A percentile compares a stretch with the other conserved stretches of the same genome.
These are phyloP conservation scores for Chrysodeixis includens DNA, from an alignment of 2,888 invertebrate species.

Conservation along the genomic window DNA sequence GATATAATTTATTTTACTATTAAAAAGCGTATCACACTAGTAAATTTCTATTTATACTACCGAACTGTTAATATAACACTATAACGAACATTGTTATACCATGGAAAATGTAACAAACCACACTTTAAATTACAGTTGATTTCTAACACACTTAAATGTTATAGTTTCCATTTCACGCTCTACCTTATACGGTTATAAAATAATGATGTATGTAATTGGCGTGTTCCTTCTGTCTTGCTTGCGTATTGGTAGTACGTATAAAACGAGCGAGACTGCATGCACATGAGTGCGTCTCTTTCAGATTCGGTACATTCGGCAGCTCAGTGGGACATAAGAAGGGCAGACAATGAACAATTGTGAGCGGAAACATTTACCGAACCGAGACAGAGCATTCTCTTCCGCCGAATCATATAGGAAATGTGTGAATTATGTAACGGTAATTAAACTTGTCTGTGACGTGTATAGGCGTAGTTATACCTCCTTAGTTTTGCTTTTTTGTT, in stretches of 20 bases:
- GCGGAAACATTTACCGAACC: conserved; percentile 60
- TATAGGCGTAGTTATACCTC: not conserved
- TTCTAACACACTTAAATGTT: too few species aligned
- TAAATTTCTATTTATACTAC: too few species aligned
- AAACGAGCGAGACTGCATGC: conserved; percentile 46
- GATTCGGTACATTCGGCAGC: conserved; percentile 40
- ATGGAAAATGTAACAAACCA: too few species aligned
- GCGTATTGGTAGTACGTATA: conserved; percentile 30
- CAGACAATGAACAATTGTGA: conserved; percentile 62
- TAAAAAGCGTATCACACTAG: too few species aligned
- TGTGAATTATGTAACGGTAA: conserved; percentile 29
- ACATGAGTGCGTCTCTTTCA: conserved; percentile 53
- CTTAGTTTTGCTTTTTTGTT: not conserved
- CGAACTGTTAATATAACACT: too few species aligned
- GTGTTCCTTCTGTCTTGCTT: conserved; percentile 28
- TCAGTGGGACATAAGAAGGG: conserved; percentile 49
- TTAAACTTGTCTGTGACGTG: conserved; percentile 19
- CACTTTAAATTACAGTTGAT: too few species aligned
- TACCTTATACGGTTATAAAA: too few species aligned
- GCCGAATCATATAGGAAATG: conserved; percentile 24
- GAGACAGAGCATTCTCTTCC: conserved; percentile 34
- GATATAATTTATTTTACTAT: too few species aligned
- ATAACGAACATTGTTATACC: too few species aligned
- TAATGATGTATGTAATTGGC: too few species aligned
- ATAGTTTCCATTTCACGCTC: too few species aligned